Conservation (phyloP, 2,888 invertebrate genomes). For the Deroplatys truncata region DNA sequence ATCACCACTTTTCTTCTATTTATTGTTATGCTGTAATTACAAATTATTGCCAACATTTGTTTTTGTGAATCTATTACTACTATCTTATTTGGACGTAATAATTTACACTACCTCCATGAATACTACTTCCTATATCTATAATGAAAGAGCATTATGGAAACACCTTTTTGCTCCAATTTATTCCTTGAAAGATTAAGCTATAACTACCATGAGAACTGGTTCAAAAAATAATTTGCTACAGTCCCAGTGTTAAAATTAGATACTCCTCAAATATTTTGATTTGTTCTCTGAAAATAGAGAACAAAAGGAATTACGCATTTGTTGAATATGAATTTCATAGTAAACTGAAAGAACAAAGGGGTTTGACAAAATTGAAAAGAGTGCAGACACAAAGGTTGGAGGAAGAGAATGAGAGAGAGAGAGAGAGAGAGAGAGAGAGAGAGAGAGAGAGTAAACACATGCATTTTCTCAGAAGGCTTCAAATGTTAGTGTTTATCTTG, state of each 20-base stretch:
- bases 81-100: slow-evolving; percentile 24
- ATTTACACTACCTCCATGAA: slow-evolving; percentile 12
- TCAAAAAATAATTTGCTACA: too few relatives aligned
- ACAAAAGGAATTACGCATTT: neutral
- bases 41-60: slow-evolving; percentile 29
- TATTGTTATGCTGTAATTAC: slow-evolving; percentile 12
- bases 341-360: too few relatives aligned
- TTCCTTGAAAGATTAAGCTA: neutral
- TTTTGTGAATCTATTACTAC: slow-evolving; percentile 13
- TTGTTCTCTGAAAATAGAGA: neutral
- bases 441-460: neutral
- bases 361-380: too few relatives aligned
- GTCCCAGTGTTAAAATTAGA: neutral
- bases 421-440: too few relatives aligned
- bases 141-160: neutral
- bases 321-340: neutral
- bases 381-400: too few relatives aligned
- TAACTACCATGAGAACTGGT: neutral
- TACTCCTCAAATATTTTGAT: neutral
- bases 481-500: too few relatives aligned
- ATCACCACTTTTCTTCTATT: neutral
- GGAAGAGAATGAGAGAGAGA: neutral
- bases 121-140: slow-evolving; percentile 7
- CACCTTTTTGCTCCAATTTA: neutral
- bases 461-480: too few relatives aligned